Evolutionary conservation across 2,888 invertebrate genomes (phyloP), one percentile per base, ranked within the genome.

Genomic region (Thalpophila matura): DNA sequence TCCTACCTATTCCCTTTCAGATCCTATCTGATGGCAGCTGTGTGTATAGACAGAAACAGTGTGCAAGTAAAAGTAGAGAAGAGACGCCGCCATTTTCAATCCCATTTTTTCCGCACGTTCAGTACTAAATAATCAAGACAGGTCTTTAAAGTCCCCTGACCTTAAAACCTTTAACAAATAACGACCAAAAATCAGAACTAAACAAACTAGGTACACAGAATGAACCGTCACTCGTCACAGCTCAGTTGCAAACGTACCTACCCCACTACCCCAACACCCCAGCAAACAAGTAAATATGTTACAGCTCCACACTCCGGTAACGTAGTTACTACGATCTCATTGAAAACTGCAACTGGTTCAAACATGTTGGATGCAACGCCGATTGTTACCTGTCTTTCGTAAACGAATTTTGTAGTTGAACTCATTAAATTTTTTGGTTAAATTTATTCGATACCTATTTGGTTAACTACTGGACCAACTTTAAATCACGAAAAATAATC

Each of bases 201-300:
- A 43, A 27, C 10, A 45, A 49, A 46, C 20, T 14, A 35, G n/a
- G 12, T n/a, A n/a, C n/a, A n/a, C 9, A n/a, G 16, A 12, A 10
- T 33, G n/a, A 20, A 38, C n/a, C 26, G 9, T 22, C n/a, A 20
- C 14, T 55, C 42, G 38, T 53, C 43, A 40, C 33, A 31, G 18
- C 5, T 50, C 26, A 18, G 31, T 38, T 40, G 16, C 18, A 27
- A 68, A 27, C 40, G 22, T 20, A 22, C 18, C n/a, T n/a, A n/a
- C n/a, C n/a, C n/a, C n/a, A n/a, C n/a, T n/a, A n/a, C n/a, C n/a
- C n/a, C n/a, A n/a, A n/a, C n/a, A n/a, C n/a, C n/a, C 40, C 45
- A 42, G 27, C 42, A 55, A 47, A 26, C 18, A 29, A 42, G 31
- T 61, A 69, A 74, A 46, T 20, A 68, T 18, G 40, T 74, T 47